Percentiles rank a stretch among this genome's conserved stretches.
Conservation (phyloP, 2,113 vertebrate species). For the Phaethon lepturus region DNA sequence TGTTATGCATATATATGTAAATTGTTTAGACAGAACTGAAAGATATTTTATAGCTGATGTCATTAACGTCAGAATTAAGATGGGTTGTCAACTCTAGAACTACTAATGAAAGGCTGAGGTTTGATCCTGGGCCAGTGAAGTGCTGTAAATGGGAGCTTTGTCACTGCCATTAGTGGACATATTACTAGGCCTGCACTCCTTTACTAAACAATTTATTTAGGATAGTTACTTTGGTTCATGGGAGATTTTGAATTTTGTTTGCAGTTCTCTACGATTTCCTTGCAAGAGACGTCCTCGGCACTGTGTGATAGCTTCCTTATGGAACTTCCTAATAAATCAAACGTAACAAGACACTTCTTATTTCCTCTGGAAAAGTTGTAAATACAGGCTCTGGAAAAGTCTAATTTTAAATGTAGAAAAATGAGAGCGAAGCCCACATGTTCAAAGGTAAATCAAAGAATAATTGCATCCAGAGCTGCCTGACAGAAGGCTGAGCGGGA, state of each 20-base stretch:
- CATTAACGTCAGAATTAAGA: neutral
- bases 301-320: neutral
- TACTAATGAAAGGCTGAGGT: neutral
- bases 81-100: neutral
- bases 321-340: neutral
- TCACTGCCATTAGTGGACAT: neutral
- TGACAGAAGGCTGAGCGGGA: neutral
- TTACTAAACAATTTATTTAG: neutral
- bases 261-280: neutral
- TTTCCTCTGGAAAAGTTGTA: constrained; percentile 45
- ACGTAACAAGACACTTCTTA: constrained; percentile 32
- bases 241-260: neutral
- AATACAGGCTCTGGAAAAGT: constrained; percentile 37
- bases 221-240: neutral
- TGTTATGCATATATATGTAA: neutral
- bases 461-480: constrained; percentile 60
- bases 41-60: neutral
- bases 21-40: neutral
- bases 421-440: constrained; percentile 20
- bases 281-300: neutral
- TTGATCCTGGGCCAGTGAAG: neutral
- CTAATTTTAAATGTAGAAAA: constrained; percentile 29
- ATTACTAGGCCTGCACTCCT: neutral
- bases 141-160: neutral
- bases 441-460: constrained; percentile 50